Evolutionary conservation across 1,140 invertebrate species (phyloP).

Genomic region (Bradysia coprophila): DNA sequence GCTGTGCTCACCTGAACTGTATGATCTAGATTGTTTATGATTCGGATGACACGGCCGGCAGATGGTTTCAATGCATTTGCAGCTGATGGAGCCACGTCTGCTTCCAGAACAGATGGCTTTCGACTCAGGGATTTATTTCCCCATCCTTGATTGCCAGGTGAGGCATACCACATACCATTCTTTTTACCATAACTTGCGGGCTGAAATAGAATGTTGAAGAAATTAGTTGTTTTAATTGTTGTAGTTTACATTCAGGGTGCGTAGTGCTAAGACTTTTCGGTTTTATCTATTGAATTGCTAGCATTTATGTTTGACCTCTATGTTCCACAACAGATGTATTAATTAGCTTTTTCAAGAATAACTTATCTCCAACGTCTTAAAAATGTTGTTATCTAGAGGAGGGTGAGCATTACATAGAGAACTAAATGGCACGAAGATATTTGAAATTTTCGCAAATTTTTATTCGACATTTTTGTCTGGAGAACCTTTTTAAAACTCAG

Average conservation of each 20-base stretch:
- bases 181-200: slow-evolving; percentile 74
- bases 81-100: slow-evolving; percentile 36
- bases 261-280: not conserved
- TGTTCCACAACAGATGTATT: too few species aligned
- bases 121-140: slow-evolving; percentile 32
- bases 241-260: not conserved
- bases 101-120: slow-evolving; percentile 56
- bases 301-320: slow-evolving; percentile 1
- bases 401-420: too few species aligned
- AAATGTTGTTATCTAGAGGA: too few species aligned
- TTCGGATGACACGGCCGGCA: slow-evolving; percentile 69
- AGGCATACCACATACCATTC: slow-evolving; percentile 68
- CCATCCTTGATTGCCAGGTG: slow-evolving; percentile 35
- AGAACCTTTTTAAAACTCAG: too few species aligned
- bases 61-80: slow-evolving; percentile 49
- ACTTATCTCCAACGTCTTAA: too few species aligned
- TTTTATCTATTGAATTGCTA: not conserved
- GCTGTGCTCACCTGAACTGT: slow-evolving; percentile 66
- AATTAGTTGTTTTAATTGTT: not conserved
- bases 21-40: slow-evolving; percentile 82
- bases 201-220: slow-evolving; percentile 25
- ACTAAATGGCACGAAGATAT: too few species aligned
- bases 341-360: too few species aligned
- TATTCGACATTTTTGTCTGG: too few species aligned
- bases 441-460: too few species aligned